Percentiles rank a stretch among this genome's conserved stretches.
Conservation (phyloP, 2,888 invertebrate species). For the Melieria omissa region DNA sequence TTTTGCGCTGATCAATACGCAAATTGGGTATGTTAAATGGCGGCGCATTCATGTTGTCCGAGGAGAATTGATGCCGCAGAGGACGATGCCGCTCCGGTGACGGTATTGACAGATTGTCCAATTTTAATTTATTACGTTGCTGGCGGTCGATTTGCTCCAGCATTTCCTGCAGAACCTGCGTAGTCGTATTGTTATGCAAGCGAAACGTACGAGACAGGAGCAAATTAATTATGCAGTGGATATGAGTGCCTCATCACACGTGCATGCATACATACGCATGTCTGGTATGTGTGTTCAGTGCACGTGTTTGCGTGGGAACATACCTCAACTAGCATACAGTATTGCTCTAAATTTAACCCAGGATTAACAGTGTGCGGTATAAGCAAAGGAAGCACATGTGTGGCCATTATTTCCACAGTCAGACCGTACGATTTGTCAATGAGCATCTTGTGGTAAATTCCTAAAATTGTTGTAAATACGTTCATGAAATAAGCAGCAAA, state of each 20-base stretch:
- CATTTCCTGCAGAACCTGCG: conserved; percentile 90
- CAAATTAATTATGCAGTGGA: not conserved
- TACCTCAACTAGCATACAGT: conserved; percentile 78
- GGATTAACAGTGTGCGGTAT: conserved; percentile 94
- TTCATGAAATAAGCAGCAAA: too few relatives aligned
- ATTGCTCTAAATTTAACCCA: conserved; percentile 83
- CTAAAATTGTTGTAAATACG: conserved; percentile 69
- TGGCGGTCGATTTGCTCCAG: conserved; percentile 87
- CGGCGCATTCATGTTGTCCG: conserved; percentile 86
- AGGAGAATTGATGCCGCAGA: conserved; percentile 83
- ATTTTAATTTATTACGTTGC: conserved; percentile 88
- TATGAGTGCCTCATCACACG: not conserved
- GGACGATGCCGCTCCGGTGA: conserved; percentile 82
- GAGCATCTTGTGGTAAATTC: conserved; percentile 90
- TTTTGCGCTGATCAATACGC: conserved; percentile 86
- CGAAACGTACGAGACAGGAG: not conserved
- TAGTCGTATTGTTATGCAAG: not conserved
- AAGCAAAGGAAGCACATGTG: conserved; percentile 90
- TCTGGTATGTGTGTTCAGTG: not conserved
- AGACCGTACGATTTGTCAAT: conserved; percentile 91
- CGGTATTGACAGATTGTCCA: conserved; percentile 80
- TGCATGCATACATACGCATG: conserved; percentile 1
- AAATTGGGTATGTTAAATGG: conserved; percentile 91
- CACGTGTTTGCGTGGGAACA: not conserved
- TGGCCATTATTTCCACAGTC: conserved; percentile 91